Evolutionary conservation across 53 echinoderm and acorn worm species (phyloP), one percentile per base, ranked within the genome.

Genomic region (Arbacia lixula): DNA sequence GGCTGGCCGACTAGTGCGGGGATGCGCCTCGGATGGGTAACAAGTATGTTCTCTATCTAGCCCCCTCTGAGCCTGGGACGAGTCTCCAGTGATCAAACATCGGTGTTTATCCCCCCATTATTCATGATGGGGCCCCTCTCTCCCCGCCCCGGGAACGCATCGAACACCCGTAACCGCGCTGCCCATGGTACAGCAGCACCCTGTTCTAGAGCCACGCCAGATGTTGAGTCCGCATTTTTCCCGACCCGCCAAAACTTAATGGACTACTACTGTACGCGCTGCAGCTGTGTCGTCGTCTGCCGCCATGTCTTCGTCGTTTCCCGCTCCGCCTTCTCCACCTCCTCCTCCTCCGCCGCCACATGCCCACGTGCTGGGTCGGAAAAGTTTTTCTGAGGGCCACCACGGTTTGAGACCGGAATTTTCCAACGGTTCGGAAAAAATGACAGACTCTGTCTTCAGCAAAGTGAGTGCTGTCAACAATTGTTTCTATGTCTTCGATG

Each of bases 81-180:
- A n/a, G n/a, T n/a, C n/a, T n/a, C n/a, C n/a, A n/a, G n/a, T n/a
- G n/a, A n/a, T n/a, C n/a, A n/a, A n/a, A n/a, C n/a, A n/a, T n/a
- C n/a, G n/a, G n/a, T n/a, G n/a, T n/a, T 46, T 46, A 14, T 49
- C 29, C 46, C 41, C 71, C 71, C 42, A 29, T 28, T 46, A 16
- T 71, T 14, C 46, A 43, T 46, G 42, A 71, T 71, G 71, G 71
- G 71, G 71, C 71, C 71, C 71, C 71, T 26, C 71, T 43, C 71
- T 71, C 71, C 28, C 26, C 42, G 46, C 41, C 29, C 43, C 46
- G 42, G 17, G 42, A 43, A 16, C 43, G 71, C 27, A 40, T 36
- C 37, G 21, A 37, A 38, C 24, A 66, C 21, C 24, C 36, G 24
- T 38, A 24, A 66, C n/a, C 36, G 38, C n/a, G 66, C 36, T 34